A percentile compares a stretch with the other conserved stretches of the same genome.
These are phyloP conservation scores for Pemphredon lugubris DNA, from an alignment of 2,888 invertebrate species.

Conservation along the genomic window DNA sequence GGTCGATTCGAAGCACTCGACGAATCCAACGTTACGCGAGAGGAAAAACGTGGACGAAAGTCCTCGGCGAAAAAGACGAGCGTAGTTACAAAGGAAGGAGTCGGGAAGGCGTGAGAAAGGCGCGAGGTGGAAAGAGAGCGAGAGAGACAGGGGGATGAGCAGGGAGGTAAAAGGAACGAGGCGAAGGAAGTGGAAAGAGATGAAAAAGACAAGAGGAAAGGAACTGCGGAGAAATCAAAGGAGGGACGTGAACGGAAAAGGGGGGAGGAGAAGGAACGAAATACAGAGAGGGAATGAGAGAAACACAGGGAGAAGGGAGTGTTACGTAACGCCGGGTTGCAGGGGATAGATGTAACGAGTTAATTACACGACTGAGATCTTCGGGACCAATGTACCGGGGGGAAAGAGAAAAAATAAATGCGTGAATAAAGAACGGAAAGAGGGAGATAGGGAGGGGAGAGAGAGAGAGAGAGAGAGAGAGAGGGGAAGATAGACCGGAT, in stretches of 20 bases:
- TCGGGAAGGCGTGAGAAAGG: slow-evolving; percentile 15
- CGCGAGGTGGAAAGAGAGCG: slow-evolving; percentile 24
- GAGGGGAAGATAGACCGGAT: slow-evolving; percentile 35
- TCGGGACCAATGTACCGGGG: slow-evolving; percentile 69
- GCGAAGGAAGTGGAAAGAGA: slow-evolving; percentile 17
- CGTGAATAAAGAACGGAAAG: slow-evolving; percentile 29
- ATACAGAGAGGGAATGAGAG: slow-evolving; percentile 15
- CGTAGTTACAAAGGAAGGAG: slow-evolving; percentile 7
- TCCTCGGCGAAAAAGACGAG: slow-evolving; percentile 31
- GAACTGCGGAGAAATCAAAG: slow-evolving; percentile 22
- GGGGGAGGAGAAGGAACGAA: slow-evolving; percentile 18
- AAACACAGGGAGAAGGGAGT: slow-evolving; percentile 28
- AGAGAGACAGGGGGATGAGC: slow-evolving; percentile 12
- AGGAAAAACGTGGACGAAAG: slow-evolving; percentile 46
- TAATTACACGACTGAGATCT: slow-evolving; percentile 68
- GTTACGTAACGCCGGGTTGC: slow-evolving; percentile 61
- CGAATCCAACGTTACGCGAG: slow-evolving; percentile 26
- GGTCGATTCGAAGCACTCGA: slow-evolving; percentile 32
- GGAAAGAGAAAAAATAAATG: slow-evolving; percentile 46
- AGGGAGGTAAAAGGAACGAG: slow-evolving; percentile 20
- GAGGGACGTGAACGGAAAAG: slow-evolving; percentile 16
- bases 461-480: slow-evolving; percentile 15
- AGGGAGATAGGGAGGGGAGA: slow-evolving; percentile 26
- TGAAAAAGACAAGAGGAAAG: slow-evolving; percentile 13
- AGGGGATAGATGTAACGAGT: slow-evolving; percentile 71